phyloP scores from a whole-genome alignment of 2,888 invertebrate genomes.

The Drosophila nigricruria region DNA sequence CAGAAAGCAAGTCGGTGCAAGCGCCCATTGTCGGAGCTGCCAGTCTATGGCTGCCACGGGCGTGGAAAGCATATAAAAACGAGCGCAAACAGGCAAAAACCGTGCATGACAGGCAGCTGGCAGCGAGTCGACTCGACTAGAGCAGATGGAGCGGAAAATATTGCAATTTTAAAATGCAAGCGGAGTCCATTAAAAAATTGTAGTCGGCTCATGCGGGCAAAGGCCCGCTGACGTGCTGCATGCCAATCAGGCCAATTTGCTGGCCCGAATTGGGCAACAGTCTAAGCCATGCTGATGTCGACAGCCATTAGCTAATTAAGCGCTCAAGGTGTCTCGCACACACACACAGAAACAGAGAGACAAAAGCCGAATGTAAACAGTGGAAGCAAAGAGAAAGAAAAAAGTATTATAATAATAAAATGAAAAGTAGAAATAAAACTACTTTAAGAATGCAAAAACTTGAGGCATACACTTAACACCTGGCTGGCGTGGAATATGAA shows the following conservation, averaged over 20 bases:
- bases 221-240: conserved; percentile 36
- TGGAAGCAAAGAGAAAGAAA: conserved; percentile 8
- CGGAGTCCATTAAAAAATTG: conserved; percentile 23
- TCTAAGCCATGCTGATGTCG: conserved; percentile 36
- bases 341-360: conserved; percentile 18
- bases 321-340: conserved; percentile 31
- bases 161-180: conserved; percentile 52
- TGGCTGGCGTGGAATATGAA: conserved; percentile 1
- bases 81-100: background rate
- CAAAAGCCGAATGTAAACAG: conserved; percentile 32
- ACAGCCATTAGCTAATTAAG: conserved; percentile 72
- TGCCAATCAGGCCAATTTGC: conserved; percentile 65
- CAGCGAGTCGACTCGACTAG: background rate
- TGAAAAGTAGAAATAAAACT: conserved; percentile 10
- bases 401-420: conserved; percentile 1
- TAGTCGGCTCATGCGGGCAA: conserved; percentile 28
- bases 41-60: conserved; percentile 7
- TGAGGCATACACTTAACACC: conserved; percentile 26
- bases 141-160: conserved; percentile 15
- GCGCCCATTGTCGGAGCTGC: background rate
- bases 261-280: conserved; percentile 49
- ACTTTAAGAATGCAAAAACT: conserved; percentile 20
- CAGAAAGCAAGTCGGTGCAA: background rate
- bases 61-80: conserved; percentile 33
- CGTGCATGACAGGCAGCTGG: background rate